Percentiles rank a stretch among this genome's conserved stretches.
Conservation (phyloP, 92 coral and sea anemone genomes). For the Galaxea fascicularis region DNA sequence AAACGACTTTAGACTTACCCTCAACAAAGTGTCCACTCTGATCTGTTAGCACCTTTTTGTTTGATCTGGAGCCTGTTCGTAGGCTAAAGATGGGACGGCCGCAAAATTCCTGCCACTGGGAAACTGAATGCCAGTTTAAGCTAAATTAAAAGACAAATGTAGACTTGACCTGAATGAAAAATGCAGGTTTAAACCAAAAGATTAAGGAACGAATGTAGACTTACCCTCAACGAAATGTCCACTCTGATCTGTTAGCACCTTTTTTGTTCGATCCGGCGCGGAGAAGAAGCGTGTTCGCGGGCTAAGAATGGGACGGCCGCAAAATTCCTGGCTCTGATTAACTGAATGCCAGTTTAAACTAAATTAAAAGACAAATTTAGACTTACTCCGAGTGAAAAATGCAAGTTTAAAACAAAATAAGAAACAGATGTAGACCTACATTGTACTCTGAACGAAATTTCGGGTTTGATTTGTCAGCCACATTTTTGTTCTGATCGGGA, state of each 20-base stretch:
- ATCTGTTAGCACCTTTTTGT: conserved; percentile 5
- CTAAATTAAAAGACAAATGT: background rate
- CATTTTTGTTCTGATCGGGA: background rate
- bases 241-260: no score
- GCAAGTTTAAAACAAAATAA: background rate
- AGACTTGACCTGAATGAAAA: background rate
- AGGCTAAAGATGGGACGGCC: background rate
- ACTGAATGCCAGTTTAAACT: conserved; percentile 1
- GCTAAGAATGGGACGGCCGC: conserved; percentile 13
- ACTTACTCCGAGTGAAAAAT: background rate
- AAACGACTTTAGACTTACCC: conserved; percentile 2
- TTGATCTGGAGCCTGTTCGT: conserved; percentile 1
- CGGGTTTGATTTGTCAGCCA: background rate
- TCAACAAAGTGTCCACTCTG: background rate
- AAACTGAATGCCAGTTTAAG: conserved; percentile 8
- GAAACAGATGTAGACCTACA: conserved; percentile 12
- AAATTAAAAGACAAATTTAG: conserved; percentile 1
- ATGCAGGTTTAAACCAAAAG: conserved; percentile 1
- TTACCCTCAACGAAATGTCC: background rate
- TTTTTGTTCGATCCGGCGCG: background rate
- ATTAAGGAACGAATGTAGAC: background rate
- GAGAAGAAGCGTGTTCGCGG: background rate
- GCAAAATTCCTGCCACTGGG: no score
- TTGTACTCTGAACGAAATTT: conserved; percentile 6
- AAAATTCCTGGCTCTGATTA: background rate